These are phyloP conservation scores for Andrena praecox DNA, from an alignment of 2,888 invertebrate genomes.

Conservation along the genomic window DNA sequence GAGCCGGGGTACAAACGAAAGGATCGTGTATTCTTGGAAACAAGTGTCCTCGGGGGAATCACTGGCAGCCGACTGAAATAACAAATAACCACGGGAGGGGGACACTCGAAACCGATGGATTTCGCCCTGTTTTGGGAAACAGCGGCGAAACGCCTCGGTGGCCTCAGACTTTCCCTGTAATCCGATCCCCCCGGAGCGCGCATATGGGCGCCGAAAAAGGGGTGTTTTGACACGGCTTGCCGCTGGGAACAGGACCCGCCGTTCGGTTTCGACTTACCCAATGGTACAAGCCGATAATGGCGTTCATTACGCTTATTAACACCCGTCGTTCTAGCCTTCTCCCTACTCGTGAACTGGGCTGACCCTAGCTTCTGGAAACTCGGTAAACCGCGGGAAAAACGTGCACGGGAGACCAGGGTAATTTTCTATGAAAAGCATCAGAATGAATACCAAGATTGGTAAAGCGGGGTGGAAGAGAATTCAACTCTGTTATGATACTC, in stretches of 20 bases:
- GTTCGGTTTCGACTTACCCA: slow-evolving; percentile 6
- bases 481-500: no score
- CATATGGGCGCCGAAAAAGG: slow-evolving; percentile 51
- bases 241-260: not conserved
- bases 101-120: slow-evolving; percentile 37
- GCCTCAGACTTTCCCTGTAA: slow-evolving; percentile 46
- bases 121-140: slow-evolving; percentile 30
- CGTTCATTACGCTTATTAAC: slow-evolving; percentile 30
- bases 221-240: slow-evolving; percentile 62
- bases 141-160: slow-evolving; percentile 25
- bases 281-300: slow-evolving; percentile 34
- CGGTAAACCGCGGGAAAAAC: no score
- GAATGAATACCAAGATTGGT: no score
- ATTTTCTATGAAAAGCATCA: no score
- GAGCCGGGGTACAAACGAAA: not conserved
- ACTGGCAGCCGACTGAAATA: slow-evolving; percentile 42
- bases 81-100: slow-evolving; percentile 39
- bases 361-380: not conserved
- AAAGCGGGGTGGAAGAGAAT: not conserved
- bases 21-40: slow-evolving; percentile 16
- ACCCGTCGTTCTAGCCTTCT: not conserved
- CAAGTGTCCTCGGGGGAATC: not conserved
- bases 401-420: no score
- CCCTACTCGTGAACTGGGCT: not conserved
- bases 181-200: slow-evolving; percentile 25